Evolutionary conservation across 2,113 vertebrate species (phyloP).

Genomic region (Mungos mungo): DNA sequence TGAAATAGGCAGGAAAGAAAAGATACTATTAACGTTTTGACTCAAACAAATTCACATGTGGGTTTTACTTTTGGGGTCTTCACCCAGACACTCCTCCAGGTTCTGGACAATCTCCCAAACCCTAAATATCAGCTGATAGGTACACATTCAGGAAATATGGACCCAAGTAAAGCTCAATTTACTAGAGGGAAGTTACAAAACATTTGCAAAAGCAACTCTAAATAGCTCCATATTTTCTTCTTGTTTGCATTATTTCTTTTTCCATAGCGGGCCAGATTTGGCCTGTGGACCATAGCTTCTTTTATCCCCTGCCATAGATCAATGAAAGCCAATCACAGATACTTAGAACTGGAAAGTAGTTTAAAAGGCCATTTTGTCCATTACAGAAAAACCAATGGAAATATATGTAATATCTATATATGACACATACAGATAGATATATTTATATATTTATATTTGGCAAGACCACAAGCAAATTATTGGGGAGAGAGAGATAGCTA

Average conservation of each 20-base stretch:
- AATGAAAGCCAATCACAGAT: constrained; percentile 26
- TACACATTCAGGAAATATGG: constrained; percentile 14
- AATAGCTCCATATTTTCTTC: constrained; percentile 39
- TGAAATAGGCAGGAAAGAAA: constrained; percentile 1
- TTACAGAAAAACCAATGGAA: constrained; percentile 43
- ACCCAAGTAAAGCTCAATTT: constrained; percentile 13
- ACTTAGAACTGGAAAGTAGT: constrained; percentile 2
- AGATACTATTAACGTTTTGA: not conserved
- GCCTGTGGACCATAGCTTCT: not conserved
- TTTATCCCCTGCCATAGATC: constrained; percentile 17
- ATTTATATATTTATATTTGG: not conserved
- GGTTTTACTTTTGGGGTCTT: constrained; percentile 30
- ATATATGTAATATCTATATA: not conserved
- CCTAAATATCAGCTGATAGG: not conserved
- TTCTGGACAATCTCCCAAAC: not conserved
- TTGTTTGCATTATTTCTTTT: constrained; percentile 36
- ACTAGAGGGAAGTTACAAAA: constrained; percentile 17
- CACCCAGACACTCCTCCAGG: not conserved
- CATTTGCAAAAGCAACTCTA: constrained; percentile 35
- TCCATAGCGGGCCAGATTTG: not conserved
- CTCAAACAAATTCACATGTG: constrained; percentile 34
- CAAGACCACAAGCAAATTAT: constrained; percentile 11
- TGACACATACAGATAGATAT: not conserved
- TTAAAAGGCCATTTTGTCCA: constrained; percentile 34
- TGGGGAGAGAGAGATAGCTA: not conserved